phyloP scores from a whole-genome alignment of 2,888 invertebrate species.

The Caenorhabditis afra region DNA sequence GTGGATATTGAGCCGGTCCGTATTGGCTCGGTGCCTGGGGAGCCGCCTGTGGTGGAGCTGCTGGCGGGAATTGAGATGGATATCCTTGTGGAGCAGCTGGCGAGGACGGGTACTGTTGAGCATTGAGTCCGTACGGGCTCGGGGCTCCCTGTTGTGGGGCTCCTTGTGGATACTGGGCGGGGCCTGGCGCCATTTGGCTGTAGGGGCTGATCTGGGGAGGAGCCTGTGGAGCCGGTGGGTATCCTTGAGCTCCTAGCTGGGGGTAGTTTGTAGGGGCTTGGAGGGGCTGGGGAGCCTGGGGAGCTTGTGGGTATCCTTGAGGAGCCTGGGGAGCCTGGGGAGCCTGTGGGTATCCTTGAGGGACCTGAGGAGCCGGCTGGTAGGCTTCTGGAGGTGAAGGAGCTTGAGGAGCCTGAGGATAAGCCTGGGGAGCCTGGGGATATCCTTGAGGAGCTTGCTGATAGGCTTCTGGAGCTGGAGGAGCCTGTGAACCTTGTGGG shows the following conservation, averaged over 20 bases:
- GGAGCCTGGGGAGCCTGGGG: constrained; percentile 4
- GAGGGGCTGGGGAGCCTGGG: not conserved
- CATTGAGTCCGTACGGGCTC: not conserved
- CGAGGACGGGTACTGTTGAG: constrained; percentile 13
- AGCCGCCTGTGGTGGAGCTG: constrained; percentile 6
- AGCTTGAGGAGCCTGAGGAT: constrained; percentile 16
- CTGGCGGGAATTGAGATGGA: not conserved
- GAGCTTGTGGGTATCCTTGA: not conserved
- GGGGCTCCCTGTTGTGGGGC: not conserved
- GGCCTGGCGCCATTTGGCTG: not conserved
- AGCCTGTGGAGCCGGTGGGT: not conserved
- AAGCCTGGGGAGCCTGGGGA: constrained; percentile 16
- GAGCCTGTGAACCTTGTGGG: constrained; percentile 1
- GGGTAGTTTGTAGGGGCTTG: not conserved
- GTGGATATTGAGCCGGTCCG: constrained; percentile 6
- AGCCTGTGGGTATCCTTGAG: constrained; percentile 17
- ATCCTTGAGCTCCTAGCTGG: constrained; percentile 2
- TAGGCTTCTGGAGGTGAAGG: not conserved
- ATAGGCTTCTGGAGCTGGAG: constrained; percentile 19
- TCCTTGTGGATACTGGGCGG: not conserved
- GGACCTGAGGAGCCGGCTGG: constrained; percentile 14
- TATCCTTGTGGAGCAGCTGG: not conserved
- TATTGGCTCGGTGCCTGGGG: not conserved
- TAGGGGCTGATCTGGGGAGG: too few species aligned
- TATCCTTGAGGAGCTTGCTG: constrained; percentile 15